These are phyloP conservation scores for Lepidurus apus DNA, from an alignment of 1,140 invertebrate species.

Conservation along the genomic window DNA sequence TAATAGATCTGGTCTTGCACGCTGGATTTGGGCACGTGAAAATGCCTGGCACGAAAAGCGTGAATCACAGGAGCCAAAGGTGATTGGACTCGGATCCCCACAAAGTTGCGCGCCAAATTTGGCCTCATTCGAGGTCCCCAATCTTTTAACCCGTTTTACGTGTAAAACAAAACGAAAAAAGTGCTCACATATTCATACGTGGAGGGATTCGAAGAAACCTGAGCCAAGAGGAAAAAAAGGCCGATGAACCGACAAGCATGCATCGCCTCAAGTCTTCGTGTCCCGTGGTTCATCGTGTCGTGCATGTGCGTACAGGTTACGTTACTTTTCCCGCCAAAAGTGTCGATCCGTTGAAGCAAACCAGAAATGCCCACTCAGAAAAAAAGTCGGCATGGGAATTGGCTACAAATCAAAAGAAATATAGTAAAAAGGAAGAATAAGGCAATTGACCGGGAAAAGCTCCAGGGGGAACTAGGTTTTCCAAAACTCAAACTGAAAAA, in stretches of 20 bases:
- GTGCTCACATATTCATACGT: background rate
- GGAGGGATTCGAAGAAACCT: background rate
- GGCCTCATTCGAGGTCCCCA: conserved; percentile 8
- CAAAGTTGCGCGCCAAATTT: conserved; percentile 5
- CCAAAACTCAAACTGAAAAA: no score
- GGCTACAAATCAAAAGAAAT: no score
- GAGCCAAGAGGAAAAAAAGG: background rate
- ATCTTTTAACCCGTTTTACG: conserved; percentile 11
- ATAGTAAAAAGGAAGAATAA: no score
- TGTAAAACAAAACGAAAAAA: background rate
- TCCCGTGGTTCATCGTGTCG: background rate
- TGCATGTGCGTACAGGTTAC: background rate
- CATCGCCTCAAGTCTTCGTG: background rate
- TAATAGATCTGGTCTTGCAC: background rate
- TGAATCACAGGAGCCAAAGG: background rate
- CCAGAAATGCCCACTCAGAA: no score
- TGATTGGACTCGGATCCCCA: conserved; percentile 21
- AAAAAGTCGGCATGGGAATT: no score
- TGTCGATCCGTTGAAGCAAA: no score
- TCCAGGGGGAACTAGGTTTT: no score
- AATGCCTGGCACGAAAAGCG: background rate
- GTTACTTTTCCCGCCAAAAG: background rate
- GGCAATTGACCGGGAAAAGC: no score
- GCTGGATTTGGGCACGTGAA: conserved; percentile 1
- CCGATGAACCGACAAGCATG: background rate